Base-by-base conservation (phyloP, 2,797 vertebrate species). In the Iguana delicatissima region DNA sequence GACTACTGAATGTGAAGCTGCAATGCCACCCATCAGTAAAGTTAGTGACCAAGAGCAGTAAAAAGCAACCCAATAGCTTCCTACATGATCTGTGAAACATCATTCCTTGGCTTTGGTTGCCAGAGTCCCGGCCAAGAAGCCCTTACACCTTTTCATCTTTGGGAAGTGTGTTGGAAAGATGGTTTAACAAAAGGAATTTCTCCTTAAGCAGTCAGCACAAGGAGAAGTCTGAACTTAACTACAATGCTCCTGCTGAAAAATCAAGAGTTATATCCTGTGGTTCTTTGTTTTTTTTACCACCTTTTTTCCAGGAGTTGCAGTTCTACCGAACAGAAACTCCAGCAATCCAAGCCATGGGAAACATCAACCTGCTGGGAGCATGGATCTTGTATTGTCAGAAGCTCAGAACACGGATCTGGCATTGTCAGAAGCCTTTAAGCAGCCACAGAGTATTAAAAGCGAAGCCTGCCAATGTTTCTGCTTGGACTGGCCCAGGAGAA, bases 341-440 rank as follows among this genome's bases (percentile, higher is more conserved):
- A 87, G 93, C 2, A 80, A 50, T 1, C 84, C 42, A 92, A 93
- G 89, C n/a, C 55, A 64, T 46, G 32, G 80, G 90, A 29, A 92
- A 18, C 1, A 86, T 62, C 89, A 81, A n/a, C 87, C 62, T 91
- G 81, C 76, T 35, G 32, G n/a, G 85, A 76, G 0, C 0, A 50
- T 59, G n/a, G 64, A 1, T 46, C 42, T 46, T 46, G 42, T 46
- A 46, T 46, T 46, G 42, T 46, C 4, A 46, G 42, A 46, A 46
- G 42, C 42, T 46, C 42, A 4, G 42, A 3, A 4, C 42, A 46
- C 42, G 42, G 42, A 46, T 79, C 79, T 82, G 87, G 74, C 79
- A 24, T 1, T 0, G 6, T 46, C 42, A 52, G 50, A 81, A 92
- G 35, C 42, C 80, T 76, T 5, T 91, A 24, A 85, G 80, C 69